Evolutionary conservation across 2,888 invertebrate species (phyloP).

Genomic region (Campopleginae sp.): DNA sequence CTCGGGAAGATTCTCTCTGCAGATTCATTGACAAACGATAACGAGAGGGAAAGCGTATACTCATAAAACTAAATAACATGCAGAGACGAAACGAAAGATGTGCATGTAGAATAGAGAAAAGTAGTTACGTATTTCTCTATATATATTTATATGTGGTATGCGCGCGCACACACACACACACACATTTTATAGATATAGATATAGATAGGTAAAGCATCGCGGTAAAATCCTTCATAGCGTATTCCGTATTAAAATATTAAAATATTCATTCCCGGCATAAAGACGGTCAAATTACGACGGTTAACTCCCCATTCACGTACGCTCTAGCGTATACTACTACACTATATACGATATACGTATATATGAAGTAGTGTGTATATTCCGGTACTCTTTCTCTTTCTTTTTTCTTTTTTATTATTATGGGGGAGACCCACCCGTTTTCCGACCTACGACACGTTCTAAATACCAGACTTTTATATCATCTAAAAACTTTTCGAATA

Average conservation of each 20-base stretch:
- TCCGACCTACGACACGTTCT: slow-evolving; percentile 80
- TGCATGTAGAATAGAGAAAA: slow-evolving; percentile 77
- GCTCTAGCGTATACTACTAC: slow-evolving; percentile 63
- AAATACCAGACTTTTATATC: slow-evolving; percentile 72
- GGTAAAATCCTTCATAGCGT: slow-evolving; percentile 80
- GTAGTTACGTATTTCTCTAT: slow-evolving; percentile 69
- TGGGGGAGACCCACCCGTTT: slow-evolving; percentile 70
- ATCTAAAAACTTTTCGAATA: slow-evolving; percentile 70
- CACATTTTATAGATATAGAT: background rate
- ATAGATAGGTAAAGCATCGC: slow-evolving; percentile 44
- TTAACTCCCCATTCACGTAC: slow-evolving; percentile 80
- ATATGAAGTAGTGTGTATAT: slow-evolving; percentile 40
- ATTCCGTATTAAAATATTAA: slow-evolving; percentile 83
- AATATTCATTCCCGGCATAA: slow-evolving; percentile 83
- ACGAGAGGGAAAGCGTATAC: slow-evolving; percentile 57
- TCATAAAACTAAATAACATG: slow-evolving; percentile 42
- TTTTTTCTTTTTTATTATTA: slow-evolving; percentile 73
- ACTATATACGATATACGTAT: slow-evolving; percentile 10
- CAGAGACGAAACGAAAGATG: slow-evolving; percentile 60
- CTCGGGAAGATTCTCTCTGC: slow-evolving; percentile 15
- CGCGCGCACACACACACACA: background rate
- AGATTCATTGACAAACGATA: slow-evolving; percentile 34
- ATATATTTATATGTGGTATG: background rate
- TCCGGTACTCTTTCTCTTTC: slow-evolving; percentile 46
- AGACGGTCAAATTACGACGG: slow-evolving; percentile 81